Evolutionary conservation across 2,888 invertebrate genomes (phyloP).

Genomic region (Meiosimyza decipiens): DNA sequence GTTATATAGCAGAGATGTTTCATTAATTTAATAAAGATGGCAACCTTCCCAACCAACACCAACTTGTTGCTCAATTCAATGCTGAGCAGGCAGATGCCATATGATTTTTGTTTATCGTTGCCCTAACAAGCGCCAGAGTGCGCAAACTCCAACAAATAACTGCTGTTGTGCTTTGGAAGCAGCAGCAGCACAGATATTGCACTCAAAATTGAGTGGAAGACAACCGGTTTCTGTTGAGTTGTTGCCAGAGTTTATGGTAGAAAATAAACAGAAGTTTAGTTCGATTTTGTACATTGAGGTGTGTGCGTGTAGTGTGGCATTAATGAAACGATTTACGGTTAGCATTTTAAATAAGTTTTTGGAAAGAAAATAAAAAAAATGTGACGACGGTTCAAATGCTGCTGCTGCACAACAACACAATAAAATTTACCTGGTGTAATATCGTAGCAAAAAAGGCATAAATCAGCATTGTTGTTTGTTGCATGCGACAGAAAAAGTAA

Average conservation of each 20-base stretch:
- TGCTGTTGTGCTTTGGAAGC: neutral
- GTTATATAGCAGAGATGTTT: too few relatives aligned
- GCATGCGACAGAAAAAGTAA: slow-evolving; percentile 22
- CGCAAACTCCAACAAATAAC: slow-evolving; percentile 13
- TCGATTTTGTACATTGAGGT: slow-evolving; percentile 30
- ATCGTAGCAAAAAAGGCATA: slow-evolving; percentile 12
- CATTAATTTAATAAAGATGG: neutral
- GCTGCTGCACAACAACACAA: neutral
- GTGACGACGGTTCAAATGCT: neutral
- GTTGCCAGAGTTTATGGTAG: slow-evolving; percentile 16
- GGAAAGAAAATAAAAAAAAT: neutral
- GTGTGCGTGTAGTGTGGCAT: neutral
- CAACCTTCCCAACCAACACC: neutral
- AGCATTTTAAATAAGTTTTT: neutral
- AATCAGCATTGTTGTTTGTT: slow-evolving; percentile 15
- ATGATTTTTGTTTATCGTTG: slow-evolving; percentile 32
- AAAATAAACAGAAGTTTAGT: slow-evolving; percentile 19
- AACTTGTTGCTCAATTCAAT: slow-evolving; percentile 16
- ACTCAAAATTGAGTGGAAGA: neutral
- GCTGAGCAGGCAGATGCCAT: neutral
- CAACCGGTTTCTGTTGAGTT: slow-evolving; percentile 19
- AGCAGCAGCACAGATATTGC: neutral
- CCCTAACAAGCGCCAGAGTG: slow-evolving; percentile 23
- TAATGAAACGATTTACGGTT: neutral
- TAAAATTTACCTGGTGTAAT: neutral